phyloP scores from a whole-genome alignment of 2,888 invertebrate genomes.

The Malthinus flaveolus region DNA sequence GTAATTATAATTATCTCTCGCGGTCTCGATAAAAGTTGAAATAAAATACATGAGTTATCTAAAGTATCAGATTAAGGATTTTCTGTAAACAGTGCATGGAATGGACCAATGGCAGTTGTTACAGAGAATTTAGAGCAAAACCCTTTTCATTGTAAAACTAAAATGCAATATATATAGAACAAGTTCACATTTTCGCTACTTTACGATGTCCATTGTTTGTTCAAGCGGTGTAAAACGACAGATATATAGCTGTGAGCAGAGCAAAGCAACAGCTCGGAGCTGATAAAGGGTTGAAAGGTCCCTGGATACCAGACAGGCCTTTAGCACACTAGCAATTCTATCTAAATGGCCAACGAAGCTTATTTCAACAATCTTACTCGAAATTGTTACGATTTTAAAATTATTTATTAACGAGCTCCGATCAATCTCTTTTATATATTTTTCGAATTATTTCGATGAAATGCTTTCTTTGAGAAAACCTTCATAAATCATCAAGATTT shows the following conservation, averaged over 20 bases:
- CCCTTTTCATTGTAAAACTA: slow-evolving; percentile 11
- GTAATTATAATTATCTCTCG: not conserved
- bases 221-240: slow-evolving; percentile 40
- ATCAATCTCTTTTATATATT: not conserved
- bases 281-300: slow-evolving; percentile 45
- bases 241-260: slow-evolving; percentile 35
- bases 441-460: slow-evolving; percentile 34
- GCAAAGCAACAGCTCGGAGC: slow-evolving; percentile 34
- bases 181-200: slow-evolving; percentile 34
- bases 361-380: slow-evolving; percentile 39
- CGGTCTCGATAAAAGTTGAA: not conserved
- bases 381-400: slow-evolving; percentile 39
- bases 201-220: slow-evolving; percentile 35
- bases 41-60: slow-evolving; percentile 1
- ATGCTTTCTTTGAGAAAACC: slow-evolving; percentile 1
- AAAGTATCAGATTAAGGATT: slow-evolving; percentile 7
- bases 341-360: slow-evolving; percentile 41
- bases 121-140: slow-evolving; percentile 4
- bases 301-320: slow-evolving; percentile 44
- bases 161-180: slow-evolving; percentile 31
- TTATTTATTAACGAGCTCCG: not conserved
- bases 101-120: slow-evolving; percentile 1
- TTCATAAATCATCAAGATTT: slow-evolving; percentile 6
- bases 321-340: slow-evolving; percentile 47
- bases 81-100: not conserved